These are phyloP conservation scores for Uropetala carovei DNA, from an alignment of 2,888 invertebrate species.

Conservation along the genomic window DNA sequence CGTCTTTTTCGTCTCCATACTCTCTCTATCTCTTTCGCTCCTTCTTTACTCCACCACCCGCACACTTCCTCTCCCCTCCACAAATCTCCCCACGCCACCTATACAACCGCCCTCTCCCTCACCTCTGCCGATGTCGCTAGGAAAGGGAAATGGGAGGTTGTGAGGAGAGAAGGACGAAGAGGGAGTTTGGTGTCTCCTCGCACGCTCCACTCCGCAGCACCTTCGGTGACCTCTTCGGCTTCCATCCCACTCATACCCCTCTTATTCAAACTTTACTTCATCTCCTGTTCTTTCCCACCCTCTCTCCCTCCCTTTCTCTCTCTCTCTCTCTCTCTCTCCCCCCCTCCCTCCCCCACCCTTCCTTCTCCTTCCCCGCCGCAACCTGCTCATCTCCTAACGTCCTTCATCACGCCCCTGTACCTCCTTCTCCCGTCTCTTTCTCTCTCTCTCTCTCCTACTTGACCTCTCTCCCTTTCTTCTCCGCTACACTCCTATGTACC, in stretches of 20 bases:
- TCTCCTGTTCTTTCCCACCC: neutral
- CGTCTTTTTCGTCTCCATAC: neutral
- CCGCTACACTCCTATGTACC: neutral
- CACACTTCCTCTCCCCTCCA: neutral
- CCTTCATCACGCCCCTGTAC: constrained; percentile 18
- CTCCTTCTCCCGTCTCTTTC: neutral
- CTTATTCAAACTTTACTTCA: constrained; percentile 24
- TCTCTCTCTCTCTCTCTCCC: neutral
- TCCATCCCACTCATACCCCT: neutral
- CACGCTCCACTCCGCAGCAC: neutral
- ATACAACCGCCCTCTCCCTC: neutral
- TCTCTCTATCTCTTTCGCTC: neutral
- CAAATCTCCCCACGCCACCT: neutral
- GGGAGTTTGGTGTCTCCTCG: neutral
- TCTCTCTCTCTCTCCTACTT: neutral
- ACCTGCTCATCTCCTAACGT: neutral
- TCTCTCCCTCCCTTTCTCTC: neutral
- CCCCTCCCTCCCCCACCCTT: neutral
- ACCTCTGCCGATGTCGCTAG: neutral
- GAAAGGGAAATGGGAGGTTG: too few relatives aligned
- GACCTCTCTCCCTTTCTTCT: neutral
- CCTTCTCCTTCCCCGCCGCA: neutral
- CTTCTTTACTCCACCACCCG: neutral
- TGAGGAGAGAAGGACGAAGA: too few relatives aligned
- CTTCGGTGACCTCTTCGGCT: neutral